Percentiles rank a stretch among this genome's conserved stretches.
phyloP scores from a whole-genome alignment of 1,140 invertebrate species.

The Drosophila ambigua region DNA sequence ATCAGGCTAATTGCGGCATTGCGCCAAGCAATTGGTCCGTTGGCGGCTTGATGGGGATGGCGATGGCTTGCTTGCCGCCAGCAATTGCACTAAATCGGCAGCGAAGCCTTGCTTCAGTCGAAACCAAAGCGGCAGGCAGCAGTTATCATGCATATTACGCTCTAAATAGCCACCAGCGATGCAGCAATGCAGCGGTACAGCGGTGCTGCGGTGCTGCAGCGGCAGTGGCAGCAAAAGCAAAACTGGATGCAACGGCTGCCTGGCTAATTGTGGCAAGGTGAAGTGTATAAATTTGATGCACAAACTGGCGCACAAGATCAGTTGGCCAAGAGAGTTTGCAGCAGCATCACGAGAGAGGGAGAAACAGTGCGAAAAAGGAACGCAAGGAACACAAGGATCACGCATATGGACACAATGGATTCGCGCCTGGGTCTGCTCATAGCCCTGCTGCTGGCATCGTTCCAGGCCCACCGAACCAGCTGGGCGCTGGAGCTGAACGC shows the following conservation, averaged over 20 bases:
- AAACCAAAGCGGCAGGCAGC: conserved; percentile 33
- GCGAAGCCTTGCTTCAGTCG: conserved; percentile 68
- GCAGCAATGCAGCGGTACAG: conserved; percentile 10
- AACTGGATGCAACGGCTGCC: conserved; percentile 72
- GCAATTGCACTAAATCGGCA: conserved; percentile 81
- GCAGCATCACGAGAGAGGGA: conserved; percentile 30
- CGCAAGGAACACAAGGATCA: conserved; percentile 16
- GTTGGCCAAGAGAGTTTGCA: conserved; percentile 70
- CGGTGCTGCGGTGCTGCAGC: too few species aligned
- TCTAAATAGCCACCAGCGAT: conserved; percentile 72
- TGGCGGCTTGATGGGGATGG: neutral
- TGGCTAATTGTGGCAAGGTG: conserved; percentile 79
- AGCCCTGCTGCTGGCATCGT: conserved; percentile 52
- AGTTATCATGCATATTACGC: conserved; percentile 80
- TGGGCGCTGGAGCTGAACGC: conserved; percentile 25
- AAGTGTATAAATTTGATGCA: conserved; percentile 82
- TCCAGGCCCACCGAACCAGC: conserved; percentile 23
- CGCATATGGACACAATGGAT: conserved; percentile 55
- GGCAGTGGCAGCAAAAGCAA: conserved; percentile 45
- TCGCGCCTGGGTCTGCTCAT: conserved; percentile 65
- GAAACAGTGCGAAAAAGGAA: neutral
- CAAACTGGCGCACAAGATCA: conserved; percentile 75
- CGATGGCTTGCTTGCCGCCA: conserved; percentile 10
- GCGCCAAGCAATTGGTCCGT: conserved; percentile 61
- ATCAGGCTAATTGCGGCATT: conserved; percentile 77